Conservation (phyloP, 2,113 vertebrate species). For the Platysteira castanea region DNA sequence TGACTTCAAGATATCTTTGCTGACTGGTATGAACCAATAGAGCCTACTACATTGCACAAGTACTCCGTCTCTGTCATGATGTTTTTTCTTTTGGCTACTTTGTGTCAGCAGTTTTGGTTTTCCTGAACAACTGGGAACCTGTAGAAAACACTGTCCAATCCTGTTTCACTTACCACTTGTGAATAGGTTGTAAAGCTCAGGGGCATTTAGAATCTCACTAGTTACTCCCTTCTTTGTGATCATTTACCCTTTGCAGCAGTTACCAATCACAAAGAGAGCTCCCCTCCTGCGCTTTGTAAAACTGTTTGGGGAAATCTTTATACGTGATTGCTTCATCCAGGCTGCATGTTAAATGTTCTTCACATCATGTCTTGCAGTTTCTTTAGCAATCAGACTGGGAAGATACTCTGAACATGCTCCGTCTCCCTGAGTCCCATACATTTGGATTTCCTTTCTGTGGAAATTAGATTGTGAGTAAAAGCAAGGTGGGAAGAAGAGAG, state of each 20-base stretch:
- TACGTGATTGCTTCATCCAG: background rate
- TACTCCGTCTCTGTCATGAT: background rate
- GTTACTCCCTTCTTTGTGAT: background rate
- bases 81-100: background rate
- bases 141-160: background rate
- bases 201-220: background rate
- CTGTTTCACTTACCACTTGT: background rate
- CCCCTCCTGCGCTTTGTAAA: background rate
- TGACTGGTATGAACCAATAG: background rate
- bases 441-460: background rate
- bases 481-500: background rate
- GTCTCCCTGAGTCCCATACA: background rate
- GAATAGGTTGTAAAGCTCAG: background rate
- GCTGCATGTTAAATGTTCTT: background rate
- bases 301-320: background rate
- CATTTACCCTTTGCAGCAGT: background rate
- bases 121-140: background rate
- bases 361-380: background rate
- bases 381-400: background rate
- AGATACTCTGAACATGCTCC: background rate
- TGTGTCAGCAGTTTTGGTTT: background rate
- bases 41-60: background rate
- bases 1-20: background rate
- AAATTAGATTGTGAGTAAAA: background rate
- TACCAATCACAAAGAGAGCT: background rate